Evolutionary conservation across 2,797 vertebrate species (phyloP).

Genomic region (Pantherophis vulpinus): DNA sequence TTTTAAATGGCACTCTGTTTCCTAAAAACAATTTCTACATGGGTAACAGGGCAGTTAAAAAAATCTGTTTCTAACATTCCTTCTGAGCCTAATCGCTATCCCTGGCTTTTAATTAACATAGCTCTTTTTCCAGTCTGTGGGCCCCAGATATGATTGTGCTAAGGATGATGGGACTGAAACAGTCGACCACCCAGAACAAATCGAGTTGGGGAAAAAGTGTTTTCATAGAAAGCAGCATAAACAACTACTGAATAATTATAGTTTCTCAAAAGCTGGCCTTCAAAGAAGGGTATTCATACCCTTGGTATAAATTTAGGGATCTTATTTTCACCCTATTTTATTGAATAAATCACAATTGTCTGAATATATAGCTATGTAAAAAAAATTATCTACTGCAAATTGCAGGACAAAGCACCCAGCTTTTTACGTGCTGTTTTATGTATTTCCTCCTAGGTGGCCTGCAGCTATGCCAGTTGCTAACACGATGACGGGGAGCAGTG

Average conservation of each 20-base stretch:
- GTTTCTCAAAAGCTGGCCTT: background rate
- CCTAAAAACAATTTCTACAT: background rate
- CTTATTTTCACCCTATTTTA: background rate
- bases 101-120: background rate
- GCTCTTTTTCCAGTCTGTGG: background rate
- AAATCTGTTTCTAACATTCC: background rate
- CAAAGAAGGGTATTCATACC: background rate
- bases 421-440: constrained; percentile 1
- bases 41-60: background rate
- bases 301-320: background rate
- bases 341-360: background rate
- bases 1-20: background rate
- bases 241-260: background rate
- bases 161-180: background rate
- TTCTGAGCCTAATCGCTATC: background rate
- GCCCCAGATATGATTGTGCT: background rate
- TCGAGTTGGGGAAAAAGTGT: background rate
- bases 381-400: background rate
- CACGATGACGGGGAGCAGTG: constrained; percentile 70
- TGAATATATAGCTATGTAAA: background rate
- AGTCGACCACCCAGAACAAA: background rate
- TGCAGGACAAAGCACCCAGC: background rate
- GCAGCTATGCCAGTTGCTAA: constrained; percentile 63
- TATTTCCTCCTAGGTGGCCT: constrained; percentile 53
- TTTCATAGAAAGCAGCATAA: background rate